Evolutionary conservation across 2,888 invertebrate genomes (phyloP), one percentile per base, ranked within the genome.

Genomic region (Prostheceraeus crozeri): DNA sequence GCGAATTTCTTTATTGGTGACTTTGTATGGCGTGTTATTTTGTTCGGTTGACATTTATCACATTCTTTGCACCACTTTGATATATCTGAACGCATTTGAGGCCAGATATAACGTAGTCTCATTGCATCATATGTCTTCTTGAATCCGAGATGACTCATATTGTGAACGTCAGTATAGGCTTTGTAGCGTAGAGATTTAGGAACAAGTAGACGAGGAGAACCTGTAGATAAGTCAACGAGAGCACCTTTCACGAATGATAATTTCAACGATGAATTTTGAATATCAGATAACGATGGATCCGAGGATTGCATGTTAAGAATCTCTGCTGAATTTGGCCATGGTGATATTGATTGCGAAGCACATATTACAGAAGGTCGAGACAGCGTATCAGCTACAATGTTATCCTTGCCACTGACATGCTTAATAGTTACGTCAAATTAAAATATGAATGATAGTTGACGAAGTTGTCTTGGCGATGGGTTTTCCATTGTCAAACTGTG

Each of bases 21-120:
- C 2, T 28, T 33, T 10, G 64, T 67, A 59, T 72, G 73, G 2
- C 72, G 62, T 1, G 64, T 59, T 0, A 75, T 61, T 61, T 76
- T 76, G 1, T 65, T 40, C 14, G 60, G 58, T 57, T 75, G 75
- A 57, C 74, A 75, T 1, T 40, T 35, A 3, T 67, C n/a, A 60
- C 72, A 73, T 11, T 59, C 35, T 48, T 63, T 59, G 1, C 66
- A 56, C 70, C 72, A 73, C n/a, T 61, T 28, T 8, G 57, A 57
- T 27, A 70, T 63, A 53, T 72, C 68, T 28, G 48, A 8, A 31
- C 45, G n/a, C 60, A 10, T 0, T 16, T 28, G 35, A n/a, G 8
- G 11, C 61, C 61, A 61, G 10, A 54, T 8, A 36, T 28, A 36
- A n/a, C 45, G 27, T 16, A 35, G 19, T 27, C 23, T 23, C 21